Conservation (phyloP, 2,113 vertebrate species). For the Elanoides forficatus region DNA sequence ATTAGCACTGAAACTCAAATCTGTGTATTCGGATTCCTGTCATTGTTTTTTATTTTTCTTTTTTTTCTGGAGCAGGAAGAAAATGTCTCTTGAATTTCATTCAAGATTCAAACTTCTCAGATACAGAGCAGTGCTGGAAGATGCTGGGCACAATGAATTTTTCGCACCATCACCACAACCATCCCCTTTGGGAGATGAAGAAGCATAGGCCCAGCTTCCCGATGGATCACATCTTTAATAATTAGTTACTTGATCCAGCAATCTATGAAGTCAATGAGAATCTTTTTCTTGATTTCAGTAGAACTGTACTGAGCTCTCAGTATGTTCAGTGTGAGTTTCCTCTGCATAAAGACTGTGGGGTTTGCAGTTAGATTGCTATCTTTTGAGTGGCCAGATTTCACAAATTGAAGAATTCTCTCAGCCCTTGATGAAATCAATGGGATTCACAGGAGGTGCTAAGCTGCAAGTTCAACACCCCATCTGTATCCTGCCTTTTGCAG, state of each 20-base stretch:
- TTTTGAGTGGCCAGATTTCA: not conserved
- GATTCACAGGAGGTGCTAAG: conserved; percentile 13
- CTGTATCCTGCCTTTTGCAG: conserved; percentile 19
- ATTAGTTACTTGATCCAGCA: not conserved
- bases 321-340: not conserved
- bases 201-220: not conserved
- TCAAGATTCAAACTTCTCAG: not conserved
- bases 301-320: not conserved
- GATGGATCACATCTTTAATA: not conserved
- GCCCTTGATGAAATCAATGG: not conserved
- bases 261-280: not conserved
- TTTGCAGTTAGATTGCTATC: not conserved
- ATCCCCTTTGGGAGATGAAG: not conserved
- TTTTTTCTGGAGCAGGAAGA: not conserved
- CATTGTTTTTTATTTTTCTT: not conserved
- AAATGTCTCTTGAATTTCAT: not conserved
- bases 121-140: not conserved
- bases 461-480: not conserved
- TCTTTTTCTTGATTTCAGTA: not conserved
- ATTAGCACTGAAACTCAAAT: not conserved
- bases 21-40: not conserved
- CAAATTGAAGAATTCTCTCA: not conserved
- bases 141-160: not conserved
- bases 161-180: not conserved
- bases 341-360: not conserved